These are phyloP conservation scores for Calliopsis andreniformis DNA, from an alignment of 1,140 invertebrate genomes.

Conservation along the genomic window DNA sequence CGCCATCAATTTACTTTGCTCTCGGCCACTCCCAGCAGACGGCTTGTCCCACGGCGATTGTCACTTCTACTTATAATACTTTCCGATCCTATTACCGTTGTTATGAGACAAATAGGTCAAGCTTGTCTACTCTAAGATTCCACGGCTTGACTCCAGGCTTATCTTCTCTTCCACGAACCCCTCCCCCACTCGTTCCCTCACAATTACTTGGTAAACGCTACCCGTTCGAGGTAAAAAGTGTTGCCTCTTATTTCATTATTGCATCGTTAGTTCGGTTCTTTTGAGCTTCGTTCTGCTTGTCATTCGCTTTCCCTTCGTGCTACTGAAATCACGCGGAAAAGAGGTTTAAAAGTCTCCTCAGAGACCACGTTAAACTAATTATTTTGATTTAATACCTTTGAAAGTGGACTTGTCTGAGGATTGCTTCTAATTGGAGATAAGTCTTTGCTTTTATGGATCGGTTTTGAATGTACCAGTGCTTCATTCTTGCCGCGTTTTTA, in stretches of 20 bases:
- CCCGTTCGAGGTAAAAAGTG: constrained; percentile 30
- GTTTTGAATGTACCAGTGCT: background rate
- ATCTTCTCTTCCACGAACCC: constrained; percentile 15
- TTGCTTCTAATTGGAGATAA: constrained; percentile 20
- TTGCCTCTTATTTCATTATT: constrained; percentile 38
- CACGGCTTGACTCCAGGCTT: constrained; percentile 33
- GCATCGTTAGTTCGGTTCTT: constrained; percentile 29
- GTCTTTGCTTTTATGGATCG: background rate
- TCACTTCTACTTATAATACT: constrained; percentile 65
- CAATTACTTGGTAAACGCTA: background rate
- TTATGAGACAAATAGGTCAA: constrained; percentile 69
- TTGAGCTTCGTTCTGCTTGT: background rate
- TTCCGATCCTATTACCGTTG: constrained; percentile 67
- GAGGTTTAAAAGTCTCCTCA: constrained; percentile 15
- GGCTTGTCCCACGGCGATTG: constrained; percentile 62
- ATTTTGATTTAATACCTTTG: constrained; percentile 40
- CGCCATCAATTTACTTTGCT: constrained; percentile 50
- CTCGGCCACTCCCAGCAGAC: constrained; percentile 38
- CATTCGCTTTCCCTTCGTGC: constrained; percentile 1
- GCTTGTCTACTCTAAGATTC: constrained; percentile 49
- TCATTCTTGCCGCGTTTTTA: background rate
- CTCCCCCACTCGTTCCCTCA: background rate
- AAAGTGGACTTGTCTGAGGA: background rate
- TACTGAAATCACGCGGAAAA: constrained; percentile 14
- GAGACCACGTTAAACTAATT: constrained; percentile 25